These are phyloP conservation scores for Cheilosia impressa DNA, from an alignment of 2,888 invertebrate species.

Conservation along the genomic window DNA sequence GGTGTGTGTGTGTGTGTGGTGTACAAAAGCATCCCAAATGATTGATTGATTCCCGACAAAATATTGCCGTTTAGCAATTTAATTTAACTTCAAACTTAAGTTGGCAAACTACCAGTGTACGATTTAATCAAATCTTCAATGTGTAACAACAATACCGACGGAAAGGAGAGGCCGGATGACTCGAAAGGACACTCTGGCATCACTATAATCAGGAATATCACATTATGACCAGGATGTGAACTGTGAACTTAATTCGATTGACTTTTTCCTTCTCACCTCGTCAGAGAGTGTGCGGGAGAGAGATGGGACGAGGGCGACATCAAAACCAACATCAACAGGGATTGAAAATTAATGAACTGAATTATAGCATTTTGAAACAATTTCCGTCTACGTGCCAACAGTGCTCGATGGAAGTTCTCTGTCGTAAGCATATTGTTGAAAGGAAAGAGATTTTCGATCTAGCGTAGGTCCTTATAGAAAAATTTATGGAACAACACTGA, in stretches of 20 bases:
- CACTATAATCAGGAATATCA: conserved; percentile 45
- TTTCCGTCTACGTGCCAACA: conserved; percentile 73
- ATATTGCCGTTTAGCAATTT: conserved; percentile 34
- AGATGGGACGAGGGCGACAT: conserved; percentile 6
- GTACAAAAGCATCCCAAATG: conserved; percentile 32
- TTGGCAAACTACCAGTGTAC: conserved; percentile 44
- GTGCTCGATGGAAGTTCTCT: conserved; percentile 37
- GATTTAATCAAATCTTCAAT: conserved; percentile 44
- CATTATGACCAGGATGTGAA: conserved; percentile 62
- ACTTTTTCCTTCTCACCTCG: conserved; percentile 53
- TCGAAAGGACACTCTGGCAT: background rate
- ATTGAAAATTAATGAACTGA: conserved; percentile 76
- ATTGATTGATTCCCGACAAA: conserved; percentile 56
- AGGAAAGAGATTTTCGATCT: conserved; percentile 42
- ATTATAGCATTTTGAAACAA: conserved; percentile 74
- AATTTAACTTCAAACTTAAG: conserved; percentile 42
- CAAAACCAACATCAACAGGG: conserved; percentile 48
- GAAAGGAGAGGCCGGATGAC: background rate
- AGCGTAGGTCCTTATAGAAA: conserved; percentile 30
- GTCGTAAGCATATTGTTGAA: conserved; percentile 48
- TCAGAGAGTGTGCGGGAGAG: background rate
- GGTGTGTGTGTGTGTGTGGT: background rate
- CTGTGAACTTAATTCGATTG: conserved; percentile 65
- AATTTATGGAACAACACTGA: conserved; percentile 47
- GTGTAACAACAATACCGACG: conserved; percentile 30